Evolutionary conservation across 2,113 vertebrate species (phyloP).

Genomic region (Leptobrachium leishanense): DNA sequence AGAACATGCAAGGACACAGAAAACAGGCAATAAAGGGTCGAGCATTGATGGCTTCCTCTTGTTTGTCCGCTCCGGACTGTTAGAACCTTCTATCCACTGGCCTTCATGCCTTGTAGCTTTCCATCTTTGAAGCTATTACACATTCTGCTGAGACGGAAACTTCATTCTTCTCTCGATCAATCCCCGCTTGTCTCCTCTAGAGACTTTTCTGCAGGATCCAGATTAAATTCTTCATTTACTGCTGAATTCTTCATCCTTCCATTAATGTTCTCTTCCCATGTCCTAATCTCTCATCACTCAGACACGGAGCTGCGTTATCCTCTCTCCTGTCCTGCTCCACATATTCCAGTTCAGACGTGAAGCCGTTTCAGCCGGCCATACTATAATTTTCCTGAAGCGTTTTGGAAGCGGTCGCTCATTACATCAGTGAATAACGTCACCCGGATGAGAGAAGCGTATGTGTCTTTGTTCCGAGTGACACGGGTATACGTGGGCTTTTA

Average conservation of each 20-base stretch:
- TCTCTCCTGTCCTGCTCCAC: neutral
- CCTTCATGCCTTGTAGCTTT: neutral
- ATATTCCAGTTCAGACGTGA: neutral
- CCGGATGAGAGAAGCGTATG: too few species aligned
- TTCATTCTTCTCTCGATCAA: neutral
- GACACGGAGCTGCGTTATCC: neutral
- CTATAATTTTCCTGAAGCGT: too few species aligned
- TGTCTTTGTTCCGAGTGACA: too few species aligned
- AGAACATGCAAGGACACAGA: too few species aligned
- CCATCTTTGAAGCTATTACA: neutral
- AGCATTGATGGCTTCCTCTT: too few species aligned
- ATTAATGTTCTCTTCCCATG: neutral
- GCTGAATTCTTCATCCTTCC: neutral
- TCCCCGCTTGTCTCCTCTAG: neutral
- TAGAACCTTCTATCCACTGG: neutral
- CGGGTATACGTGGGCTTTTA: too few species aligned
- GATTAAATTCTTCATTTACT: conserved; percentile 4
- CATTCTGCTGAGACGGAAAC: neutral
- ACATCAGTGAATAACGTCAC: too few species aligned
- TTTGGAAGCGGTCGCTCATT: too few species aligned
- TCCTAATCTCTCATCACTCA: neutral
- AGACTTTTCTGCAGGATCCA: neutral
- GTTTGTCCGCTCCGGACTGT: neutral
- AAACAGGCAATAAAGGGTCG: too few species aligned
- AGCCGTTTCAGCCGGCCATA: too few species aligned